Evolutionary conservation across 2,888 invertebrate genomes (phyloP).

Genomic region (Tolmerus cingulatus): DNA sequence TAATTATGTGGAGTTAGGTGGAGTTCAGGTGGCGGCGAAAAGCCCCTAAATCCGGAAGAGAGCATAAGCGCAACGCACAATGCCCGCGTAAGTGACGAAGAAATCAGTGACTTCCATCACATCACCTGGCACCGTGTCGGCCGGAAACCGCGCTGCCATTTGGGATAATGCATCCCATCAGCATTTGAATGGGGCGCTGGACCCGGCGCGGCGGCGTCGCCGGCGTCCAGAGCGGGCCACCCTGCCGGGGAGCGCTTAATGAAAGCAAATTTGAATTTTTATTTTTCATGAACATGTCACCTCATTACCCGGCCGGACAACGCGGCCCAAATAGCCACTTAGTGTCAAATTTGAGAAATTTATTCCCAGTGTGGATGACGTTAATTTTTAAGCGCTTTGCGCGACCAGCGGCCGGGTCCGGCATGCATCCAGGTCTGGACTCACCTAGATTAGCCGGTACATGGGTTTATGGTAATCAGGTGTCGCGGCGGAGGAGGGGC

Average conservation of each 20-base stretch:
- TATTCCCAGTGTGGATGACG: conserved; percentile 9
- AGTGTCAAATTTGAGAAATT: conserved; percentile 41
- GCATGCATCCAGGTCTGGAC: neutral
- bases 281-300: conserved; percentile 42
- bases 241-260: neutral
- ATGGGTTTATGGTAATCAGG: neutral
- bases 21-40: neutral
- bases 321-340: conserved; percentile 20
- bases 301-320: conserved; percentile 19
- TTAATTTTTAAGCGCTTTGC: neutral
- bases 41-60: neutral
- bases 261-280: conserved; percentile 36
- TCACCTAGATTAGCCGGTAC: neutral
- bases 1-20: neutral
- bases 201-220: neutral
- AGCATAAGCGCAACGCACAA: neutral
- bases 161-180: neutral
- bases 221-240: neutral
- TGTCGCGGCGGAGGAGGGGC: neutral
- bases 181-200: neutral
- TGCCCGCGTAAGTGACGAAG: neutral
- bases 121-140: neutral
- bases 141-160: neutral
- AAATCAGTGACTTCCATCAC: neutral
- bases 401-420: neutral